Percentiles rank a stretch among this genome's conserved stretches.
phyloP scores from a whole-genome alignment of 1,140 invertebrate species.

The Drosophila parabipectinata region DNA sequence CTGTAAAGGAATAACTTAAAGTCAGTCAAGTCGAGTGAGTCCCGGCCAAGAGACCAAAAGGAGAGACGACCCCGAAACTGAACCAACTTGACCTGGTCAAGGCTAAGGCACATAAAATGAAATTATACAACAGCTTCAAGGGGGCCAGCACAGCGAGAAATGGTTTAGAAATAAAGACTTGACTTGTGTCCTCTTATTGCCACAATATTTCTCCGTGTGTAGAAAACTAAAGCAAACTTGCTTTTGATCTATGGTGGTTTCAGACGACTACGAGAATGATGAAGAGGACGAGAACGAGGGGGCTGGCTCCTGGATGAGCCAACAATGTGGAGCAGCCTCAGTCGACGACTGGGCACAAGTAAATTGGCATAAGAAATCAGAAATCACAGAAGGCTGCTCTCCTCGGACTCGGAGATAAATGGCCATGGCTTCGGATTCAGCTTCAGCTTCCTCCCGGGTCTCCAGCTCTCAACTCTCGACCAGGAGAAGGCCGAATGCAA shows the following conservation, averaged over 20 bases:
- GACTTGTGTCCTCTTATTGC: neutral
- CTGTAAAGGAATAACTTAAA: conserved; percentile 71
- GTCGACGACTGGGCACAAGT: conserved; percentile 38
- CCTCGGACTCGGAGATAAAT: conserved; percentile 44
- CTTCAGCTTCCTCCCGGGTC: conserved; percentile 5
- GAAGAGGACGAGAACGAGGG: conserved; percentile 42
- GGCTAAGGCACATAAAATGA: conserved; percentile 79
- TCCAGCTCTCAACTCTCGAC: conserved; percentile 1
- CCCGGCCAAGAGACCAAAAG: neutral
- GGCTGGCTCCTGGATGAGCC: conserved; percentile 28
- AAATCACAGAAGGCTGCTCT: conserved; percentile 77
- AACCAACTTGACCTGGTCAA: conserved; percentile 80
- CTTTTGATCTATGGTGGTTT: conserved; percentile 76
- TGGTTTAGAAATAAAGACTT: neutral
- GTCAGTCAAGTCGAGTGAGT: conserved; percentile 53
- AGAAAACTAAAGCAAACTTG: conserved; percentile 80
- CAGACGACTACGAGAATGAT: conserved; percentile 26
- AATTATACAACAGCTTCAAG: conserved; percentile 63
- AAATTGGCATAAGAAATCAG: conserved; percentile 83
- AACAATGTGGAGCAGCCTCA: conserved; percentile 63
- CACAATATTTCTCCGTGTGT: neutral
- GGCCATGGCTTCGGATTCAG: conserved; percentile 33
- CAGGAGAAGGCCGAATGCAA: conserved; percentile 62
- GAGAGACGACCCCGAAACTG: conserved; percentile 49
- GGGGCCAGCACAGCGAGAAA: conserved; percentile 1